Evolutionary conservation across 2,797 vertebrate species (phyloP).

Genomic region (Poeciliopsis paucimaculata): DNA sequence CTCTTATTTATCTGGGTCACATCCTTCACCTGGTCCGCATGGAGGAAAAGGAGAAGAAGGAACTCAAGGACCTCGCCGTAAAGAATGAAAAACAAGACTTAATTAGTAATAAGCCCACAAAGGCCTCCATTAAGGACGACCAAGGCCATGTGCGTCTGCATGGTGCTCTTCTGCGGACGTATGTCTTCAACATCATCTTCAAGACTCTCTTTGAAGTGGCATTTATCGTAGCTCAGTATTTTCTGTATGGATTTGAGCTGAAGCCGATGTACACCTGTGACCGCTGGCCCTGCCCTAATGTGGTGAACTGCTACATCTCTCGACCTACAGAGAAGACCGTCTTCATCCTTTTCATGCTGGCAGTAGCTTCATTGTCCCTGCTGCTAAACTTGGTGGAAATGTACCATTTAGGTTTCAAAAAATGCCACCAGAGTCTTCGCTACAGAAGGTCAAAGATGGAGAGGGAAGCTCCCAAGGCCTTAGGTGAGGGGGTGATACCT

Average conservation of each 20-base stretch:
- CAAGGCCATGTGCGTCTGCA: conserved; percentile 81
- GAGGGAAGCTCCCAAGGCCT: conserved; percentile 41
- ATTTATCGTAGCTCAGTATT: conserved; percentile 89
- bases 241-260: conserved; percentile 88
- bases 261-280: conserved; percentile 89
- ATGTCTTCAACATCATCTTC: conserved; percentile 86
- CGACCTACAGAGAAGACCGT: conserved; percentile 90
- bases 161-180: conserved; percentile 86
- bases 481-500: conserved; percentile 66
- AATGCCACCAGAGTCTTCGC: conserved; percentile 79
- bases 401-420: conserved; percentile 87
- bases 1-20: conserved; percentile 90
- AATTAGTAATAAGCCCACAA: conserved; percentile 56
- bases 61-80: conserved; percentile 49
- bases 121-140: conserved; percentile 66
- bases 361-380: conserved; percentile 86
- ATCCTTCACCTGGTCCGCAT: conserved; percentile 88
- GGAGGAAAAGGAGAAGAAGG: conserved; percentile 85
- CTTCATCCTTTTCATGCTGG: conserved; percentile 91
- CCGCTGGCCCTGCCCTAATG: conserved; percentile 88
- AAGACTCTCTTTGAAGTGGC: conserved; percentile 90
- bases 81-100: conserved; percentile 71
- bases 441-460: conserved; percentile 60
- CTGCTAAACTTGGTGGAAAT: conserved; percentile 90
- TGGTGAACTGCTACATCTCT: conserved; percentile 91